These are phyloP conservation scores for Heliangelus exortis DNA, from an alignment of 2,797 vertebrate genomes.

Conservation along the genomic window DNA sequence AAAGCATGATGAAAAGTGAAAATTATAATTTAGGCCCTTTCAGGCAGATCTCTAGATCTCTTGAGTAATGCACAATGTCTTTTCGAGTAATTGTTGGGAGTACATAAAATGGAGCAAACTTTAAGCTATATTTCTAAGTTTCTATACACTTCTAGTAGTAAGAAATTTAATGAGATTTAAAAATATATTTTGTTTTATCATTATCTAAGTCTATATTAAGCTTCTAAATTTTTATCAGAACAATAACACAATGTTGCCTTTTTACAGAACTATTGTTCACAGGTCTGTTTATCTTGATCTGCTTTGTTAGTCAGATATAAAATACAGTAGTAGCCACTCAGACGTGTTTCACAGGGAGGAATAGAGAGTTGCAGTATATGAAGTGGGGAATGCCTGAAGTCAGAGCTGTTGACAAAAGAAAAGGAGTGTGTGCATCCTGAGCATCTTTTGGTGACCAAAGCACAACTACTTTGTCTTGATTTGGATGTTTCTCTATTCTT, in stretches of 20 bases:
- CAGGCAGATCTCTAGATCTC: background rate
- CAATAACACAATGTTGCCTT: background rate
- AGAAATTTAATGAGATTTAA: background rate
- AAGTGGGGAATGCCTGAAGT: background rate
- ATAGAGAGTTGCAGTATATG: background rate
- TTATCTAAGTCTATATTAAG: background rate
- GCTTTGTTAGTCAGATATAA: background rate
- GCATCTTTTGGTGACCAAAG: background rate
- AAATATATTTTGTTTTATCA: background rate
- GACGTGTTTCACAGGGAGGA: background rate
- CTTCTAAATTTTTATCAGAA: background rate
- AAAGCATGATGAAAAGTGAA: background rate
- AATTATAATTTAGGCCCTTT: background rate
- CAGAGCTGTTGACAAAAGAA: background rate
- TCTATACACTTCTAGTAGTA: background rate
- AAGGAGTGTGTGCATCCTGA: background rate
- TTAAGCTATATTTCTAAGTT: background rate
- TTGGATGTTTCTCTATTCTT: background rate
- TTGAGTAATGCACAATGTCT: background rate
- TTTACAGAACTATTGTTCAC: background rate
- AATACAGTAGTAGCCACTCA: rapidly evolving
- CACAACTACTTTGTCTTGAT: background rate
- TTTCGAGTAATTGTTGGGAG: background rate
- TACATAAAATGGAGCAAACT: background rate
- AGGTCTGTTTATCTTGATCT: background rate